phyloP scores from a whole-genome alignment of 2,797 vertebrate species.

The Intellagama lesueurii region DNA sequence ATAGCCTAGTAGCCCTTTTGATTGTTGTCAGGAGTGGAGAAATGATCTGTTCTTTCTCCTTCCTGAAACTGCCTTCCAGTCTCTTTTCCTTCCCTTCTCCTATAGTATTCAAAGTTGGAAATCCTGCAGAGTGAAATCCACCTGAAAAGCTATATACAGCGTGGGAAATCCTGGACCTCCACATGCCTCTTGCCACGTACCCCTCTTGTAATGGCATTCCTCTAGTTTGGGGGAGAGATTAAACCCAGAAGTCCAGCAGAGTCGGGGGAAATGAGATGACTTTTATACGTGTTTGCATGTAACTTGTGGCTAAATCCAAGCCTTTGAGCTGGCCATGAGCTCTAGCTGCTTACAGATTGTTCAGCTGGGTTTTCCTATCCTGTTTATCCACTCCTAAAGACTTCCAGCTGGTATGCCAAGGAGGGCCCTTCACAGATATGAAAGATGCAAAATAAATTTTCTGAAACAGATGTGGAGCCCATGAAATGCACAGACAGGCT shows the following conservation, averaged over 20 bases:
- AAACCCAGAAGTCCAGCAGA: neutral
- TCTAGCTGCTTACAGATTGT: neutral
- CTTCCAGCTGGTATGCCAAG: neutral
- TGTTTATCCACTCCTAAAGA: neutral
- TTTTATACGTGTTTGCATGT: neutral
- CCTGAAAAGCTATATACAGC: neutral
- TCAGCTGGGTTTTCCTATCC: neutral
- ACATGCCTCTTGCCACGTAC: too few species aligned
- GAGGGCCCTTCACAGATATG: neutral
- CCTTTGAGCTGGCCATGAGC: neutral
- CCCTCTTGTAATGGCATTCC: neutral
- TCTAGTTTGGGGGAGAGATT: neutral
- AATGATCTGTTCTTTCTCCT: neutral
- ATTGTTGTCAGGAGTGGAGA: neutral
- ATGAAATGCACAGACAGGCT: neutral
- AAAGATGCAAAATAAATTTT: neutral
- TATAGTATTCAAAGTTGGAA: neutral
- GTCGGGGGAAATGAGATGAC: neutral
- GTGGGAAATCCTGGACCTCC: too few species aligned
- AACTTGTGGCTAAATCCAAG: neutral
- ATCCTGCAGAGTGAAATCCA: neutral
- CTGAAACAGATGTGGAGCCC: neutral
- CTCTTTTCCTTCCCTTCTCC: too few species aligned
- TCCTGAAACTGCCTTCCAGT: neutral
- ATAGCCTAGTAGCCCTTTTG: neutral